Percentiles rank a stretch among this genome's conserved stretches.
Evolutionary conservation across 2,888 invertebrate genomes (phyloP).

Genomic region (Thymelicus sylvestris): DNA sequence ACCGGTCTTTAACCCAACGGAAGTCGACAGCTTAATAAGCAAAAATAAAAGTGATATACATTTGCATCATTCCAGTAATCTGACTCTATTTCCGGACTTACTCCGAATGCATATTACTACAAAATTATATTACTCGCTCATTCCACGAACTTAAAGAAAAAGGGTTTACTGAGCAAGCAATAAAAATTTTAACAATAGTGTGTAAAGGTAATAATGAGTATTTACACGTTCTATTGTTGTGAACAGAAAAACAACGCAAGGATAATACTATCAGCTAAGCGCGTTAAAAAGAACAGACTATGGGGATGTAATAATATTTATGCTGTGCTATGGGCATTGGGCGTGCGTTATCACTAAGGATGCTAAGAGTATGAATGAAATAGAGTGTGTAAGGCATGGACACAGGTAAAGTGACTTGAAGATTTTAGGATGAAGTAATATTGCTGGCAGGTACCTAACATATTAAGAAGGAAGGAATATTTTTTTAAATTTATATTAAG

Average conservation of each 20-base stretch:
- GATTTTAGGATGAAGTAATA: no score
- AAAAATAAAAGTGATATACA: background rate
- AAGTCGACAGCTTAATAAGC: background rate
- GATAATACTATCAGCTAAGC: slow-evolving; percentile 30
- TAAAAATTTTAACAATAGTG: slow-evolving; percentile 22
- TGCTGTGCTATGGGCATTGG: no score
- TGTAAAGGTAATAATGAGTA: slow-evolving; percentile 26
- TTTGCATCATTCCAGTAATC: background rate
- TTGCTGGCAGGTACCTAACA: no score
- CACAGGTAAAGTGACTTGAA: no score
- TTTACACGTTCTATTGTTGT: slow-evolving; percentile 27
- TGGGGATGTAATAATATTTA: no score
- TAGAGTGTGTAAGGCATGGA: background rate
- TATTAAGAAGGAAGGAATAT: no score
- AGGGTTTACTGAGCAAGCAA: background rate
- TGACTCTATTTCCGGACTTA: background rate
- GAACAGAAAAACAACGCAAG: background rate
- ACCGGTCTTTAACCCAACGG: background rate
- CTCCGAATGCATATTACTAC: background rate
- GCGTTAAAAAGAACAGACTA: slow-evolving; percentile 20
- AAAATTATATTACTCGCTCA: background rate
- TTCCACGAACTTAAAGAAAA: slow-evolving; percentile 2
- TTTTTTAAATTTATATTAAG: no score
- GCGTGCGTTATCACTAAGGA: slow-evolving; percentile 36
- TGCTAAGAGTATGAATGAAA: slow-evolving; percentile 22